These are phyloP conservation scores for Albula goreensis DNA, from an alignment of 2,113 vertebrate genomes.

Conservation along the genomic window DNA sequence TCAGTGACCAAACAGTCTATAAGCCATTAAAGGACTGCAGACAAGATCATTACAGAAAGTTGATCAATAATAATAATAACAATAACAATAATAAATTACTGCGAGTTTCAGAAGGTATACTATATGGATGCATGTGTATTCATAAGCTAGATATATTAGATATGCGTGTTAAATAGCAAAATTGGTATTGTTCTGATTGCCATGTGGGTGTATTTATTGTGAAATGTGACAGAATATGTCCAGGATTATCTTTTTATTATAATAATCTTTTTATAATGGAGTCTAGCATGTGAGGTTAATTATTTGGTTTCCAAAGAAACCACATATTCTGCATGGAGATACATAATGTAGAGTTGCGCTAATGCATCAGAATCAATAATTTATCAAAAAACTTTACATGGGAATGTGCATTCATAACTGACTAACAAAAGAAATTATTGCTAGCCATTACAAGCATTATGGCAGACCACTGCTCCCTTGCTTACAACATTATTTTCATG, in stretches of 20 bases:
- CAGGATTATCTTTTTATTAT: neutral
- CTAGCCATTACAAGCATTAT: neutral
- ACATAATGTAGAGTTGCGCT: neutral
- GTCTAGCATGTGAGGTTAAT: neutral
- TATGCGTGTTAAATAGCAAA: neutral
- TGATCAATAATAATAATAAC: neutral
- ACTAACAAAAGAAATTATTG: neutral
- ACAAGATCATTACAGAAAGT: neutral
- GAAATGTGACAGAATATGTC: neutral
- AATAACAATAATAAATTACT: neutral
- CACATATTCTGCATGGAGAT: too few species aligned
- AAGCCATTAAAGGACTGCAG: neutral
- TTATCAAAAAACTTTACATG: neutral
- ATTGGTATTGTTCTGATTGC: neutral
- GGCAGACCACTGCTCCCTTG: neutral
- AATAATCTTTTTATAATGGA: neutral
- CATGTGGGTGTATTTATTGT: neutral
- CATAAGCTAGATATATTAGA: neutral
- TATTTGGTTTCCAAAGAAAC: neutral
- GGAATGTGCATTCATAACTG: neutral
- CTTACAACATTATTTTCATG: too few species aligned
- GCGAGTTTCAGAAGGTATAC: neutral
- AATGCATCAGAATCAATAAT: neutral
- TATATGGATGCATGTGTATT: neutral
- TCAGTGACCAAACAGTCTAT: neutral